phyloP scores from a whole-genome alignment of 2,888 invertebrate genomes.

The Pteria penguin region DNA sequence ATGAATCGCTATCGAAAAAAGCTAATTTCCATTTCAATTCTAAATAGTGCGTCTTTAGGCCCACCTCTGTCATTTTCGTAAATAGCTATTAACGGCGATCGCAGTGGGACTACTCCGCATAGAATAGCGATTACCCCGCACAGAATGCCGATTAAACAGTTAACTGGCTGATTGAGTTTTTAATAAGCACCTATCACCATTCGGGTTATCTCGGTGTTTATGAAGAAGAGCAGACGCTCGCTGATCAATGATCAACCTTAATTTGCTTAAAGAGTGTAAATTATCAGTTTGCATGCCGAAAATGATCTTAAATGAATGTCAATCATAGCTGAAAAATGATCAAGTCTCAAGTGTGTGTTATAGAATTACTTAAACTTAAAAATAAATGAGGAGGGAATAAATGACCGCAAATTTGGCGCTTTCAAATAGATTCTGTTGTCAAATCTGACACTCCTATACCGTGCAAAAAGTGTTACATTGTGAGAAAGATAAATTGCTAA shows the following conservation, averaged over 20 bases:
- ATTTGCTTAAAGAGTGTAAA: constrained; percentile 50
- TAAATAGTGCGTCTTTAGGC: constrained; percentile 29
- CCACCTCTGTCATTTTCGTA: constrained; percentile 45
- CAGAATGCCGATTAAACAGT: constrained; percentile 45
- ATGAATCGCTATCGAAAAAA: constrained; percentile 17
- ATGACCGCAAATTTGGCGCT: constrained; percentile 25
- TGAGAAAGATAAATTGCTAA: constrained; percentile 3
- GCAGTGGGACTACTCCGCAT: constrained; percentile 38
- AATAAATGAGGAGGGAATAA: constrained; percentile 18
- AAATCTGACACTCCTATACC: neutral
- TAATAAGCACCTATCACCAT: constrained; percentile 45
- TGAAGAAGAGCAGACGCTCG: constrained; percentile 38
- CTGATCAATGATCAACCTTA: constrained; percentile 41
- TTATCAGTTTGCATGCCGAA: constrained; percentile 47
- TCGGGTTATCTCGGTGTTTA: constrained; percentile 44
- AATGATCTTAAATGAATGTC: constrained; percentile 43
- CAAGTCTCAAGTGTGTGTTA: constrained; percentile 20
- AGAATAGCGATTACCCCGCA: constrained; percentile 44
- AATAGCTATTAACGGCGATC: constrained; percentile 44
- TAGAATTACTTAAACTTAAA: neutral
- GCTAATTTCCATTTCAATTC: constrained; percentile 46
- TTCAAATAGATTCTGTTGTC: constrained; percentile 10
- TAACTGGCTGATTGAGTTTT: constrained; percentile 50
- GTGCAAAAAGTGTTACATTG: neutral
- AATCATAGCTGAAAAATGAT: constrained; percentile 33